Base-by-base conservation (phyloP, 2,888 invertebrate genomes). In the Cremastinae sp. region DNA sequence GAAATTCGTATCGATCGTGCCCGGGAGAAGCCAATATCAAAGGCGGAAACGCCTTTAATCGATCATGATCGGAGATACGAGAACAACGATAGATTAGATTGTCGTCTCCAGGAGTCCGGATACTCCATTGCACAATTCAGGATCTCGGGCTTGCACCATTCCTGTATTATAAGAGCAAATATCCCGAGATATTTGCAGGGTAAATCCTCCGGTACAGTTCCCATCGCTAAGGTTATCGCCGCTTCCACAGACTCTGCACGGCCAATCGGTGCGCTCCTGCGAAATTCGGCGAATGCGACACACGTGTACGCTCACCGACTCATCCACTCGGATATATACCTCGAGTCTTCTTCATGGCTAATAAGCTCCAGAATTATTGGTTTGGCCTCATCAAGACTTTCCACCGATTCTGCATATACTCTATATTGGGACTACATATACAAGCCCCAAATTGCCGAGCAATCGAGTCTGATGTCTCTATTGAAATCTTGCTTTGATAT, bases 151-250 rank as follows among this genome's bases (percentile, higher is more conserved):
- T 20, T 59, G 62, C 74, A 64, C 58, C 54, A 54, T 65, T 36
- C 47, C 66, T 62, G 49, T 75, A 71, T 66, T 71, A 75, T 65
- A 71, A 77, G 71, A 74, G 78, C 75, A 79, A 78, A 79, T 79
- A 79, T 64, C 66, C 62, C 45, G 62, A 47, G 66, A 78, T 78
- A 79, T 79, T 78, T 74, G 74, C 75, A 73, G 41, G 51, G 69
- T 20, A 45, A 64, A 68, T 69, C 43, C 64, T 53, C 43, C 61
- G 10, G 53, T 36, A 53, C 53, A 53, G 51, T 43, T 14, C 34
- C 49, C 53, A 34, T 61, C 43, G 18, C 18, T 61, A 5, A 7
- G 61, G 43, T 61, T 70, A 70, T 61, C 61, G 38, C 61, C 18
- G 34, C 51, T 61, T 70, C 53, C 53, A n/a, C 2, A 54, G 58